Evolutionary conservation across 2,888 invertebrate species (phyloP), one percentile per base, ranked within the genome.

Genomic region (Athalia cordata): DNA sequence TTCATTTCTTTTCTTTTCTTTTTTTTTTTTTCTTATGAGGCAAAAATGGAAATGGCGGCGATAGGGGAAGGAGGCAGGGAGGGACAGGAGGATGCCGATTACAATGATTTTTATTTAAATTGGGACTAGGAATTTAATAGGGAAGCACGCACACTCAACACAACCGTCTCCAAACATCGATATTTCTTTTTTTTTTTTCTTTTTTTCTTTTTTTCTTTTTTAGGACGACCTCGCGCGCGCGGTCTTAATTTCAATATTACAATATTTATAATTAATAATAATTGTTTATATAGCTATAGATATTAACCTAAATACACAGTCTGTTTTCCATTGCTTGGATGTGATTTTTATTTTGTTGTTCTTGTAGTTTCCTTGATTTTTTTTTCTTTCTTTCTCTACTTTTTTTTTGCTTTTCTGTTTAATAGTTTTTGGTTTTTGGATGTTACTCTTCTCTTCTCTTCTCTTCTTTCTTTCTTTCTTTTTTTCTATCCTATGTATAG

Each of bases 141-240:
- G 87, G 87, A 88, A 87, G 87, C 88, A 89, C 86, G 86, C 87
- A 89, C 87, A 88, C 87, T 89, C 89, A 88, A 88, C 89, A 89
- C 87, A 89, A 89, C 88, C 89, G 87, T 89, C 88, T 89, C 87
- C 11, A 52, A 52, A 9, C 11, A 52, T 52, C 52, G 11, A 9
- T 52, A 52, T 52, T 52, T 52, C 11, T 52, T 52, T 52, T 52
- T 52, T 52, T 52, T 52, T 11, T 52, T 3, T 52, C 3, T 11
- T 52, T 52, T 52, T 3, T 11, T 52, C 1, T 52, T 52, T 52
- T 52, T 11, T 52, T 11, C 3, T 52, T 52, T 11, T 52, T 52
- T 52, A 52, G 7, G 86, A 87, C 85, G 88, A 88, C 86, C 87
- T 85, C 84, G 86, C 86, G 85, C 86, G 81, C 81, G 79, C 81